These are phyloP conservation scores for Gulo gulo DNA, from an alignment of 2,113 vertebrate genomes.

Conservation along the genomic window DNA sequence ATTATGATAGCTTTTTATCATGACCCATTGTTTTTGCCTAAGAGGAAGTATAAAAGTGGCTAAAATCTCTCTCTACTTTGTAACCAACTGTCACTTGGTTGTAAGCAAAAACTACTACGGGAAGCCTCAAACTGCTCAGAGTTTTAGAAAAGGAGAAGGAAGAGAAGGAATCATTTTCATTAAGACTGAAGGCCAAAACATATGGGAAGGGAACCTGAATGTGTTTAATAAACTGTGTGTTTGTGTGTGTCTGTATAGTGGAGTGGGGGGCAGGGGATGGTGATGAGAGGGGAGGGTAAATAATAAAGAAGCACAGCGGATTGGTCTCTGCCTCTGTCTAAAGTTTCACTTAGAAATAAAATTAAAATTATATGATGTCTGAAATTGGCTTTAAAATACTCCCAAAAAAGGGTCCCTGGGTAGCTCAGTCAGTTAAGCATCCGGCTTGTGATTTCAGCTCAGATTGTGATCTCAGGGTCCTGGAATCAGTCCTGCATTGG, in stretches of 20 bases:
- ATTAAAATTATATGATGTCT: neutral
- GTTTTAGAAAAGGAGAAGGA: neutral
- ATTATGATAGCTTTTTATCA: neutral
- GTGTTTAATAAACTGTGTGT: neutral
- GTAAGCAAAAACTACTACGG: neutral
- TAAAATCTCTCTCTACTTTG: neutral
- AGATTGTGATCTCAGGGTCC: neutral
- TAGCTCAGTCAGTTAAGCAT: neutral
- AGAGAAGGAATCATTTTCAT: neutral
- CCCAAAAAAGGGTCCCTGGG: neutral
- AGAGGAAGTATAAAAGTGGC: neutral
- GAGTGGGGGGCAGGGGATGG: too few relatives aligned
- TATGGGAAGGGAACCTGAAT: neutral
- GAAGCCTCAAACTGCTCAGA: neutral
- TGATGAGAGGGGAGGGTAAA: neutral
- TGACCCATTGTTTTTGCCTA: neutral
- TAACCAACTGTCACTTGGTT: neutral
- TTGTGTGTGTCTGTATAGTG: neutral
- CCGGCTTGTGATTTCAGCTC: neutral
- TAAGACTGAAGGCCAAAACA: neutral
- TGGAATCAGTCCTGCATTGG: neutral
- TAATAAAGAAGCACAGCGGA: neutral
- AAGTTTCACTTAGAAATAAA: neutral
- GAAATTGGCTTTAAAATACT: constrained; percentile 17
- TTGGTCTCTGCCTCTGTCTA: neutral